Conservation (phyloP, 2,797 vertebrate genomes). For the Pseudocheirus occidentalis region DNA sequence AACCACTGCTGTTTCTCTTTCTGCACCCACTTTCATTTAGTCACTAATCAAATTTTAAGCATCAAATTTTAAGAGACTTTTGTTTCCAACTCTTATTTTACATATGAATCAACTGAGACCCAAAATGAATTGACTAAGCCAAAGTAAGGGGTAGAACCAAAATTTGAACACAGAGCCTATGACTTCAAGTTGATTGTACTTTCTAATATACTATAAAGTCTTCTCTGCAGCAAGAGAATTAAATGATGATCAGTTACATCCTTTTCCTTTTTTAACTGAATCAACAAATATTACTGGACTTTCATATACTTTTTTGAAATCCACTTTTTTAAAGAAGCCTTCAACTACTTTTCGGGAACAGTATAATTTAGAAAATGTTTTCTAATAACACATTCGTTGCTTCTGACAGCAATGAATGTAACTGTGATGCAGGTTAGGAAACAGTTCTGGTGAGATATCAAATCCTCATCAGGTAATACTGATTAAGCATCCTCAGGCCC, state of each 20-base stretch:
- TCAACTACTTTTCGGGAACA: background rate
- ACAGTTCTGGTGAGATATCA: background rate
- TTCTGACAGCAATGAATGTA: background rate
- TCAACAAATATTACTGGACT: background rate
- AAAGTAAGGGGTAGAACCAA: background rate
- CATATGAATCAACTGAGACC: background rate
- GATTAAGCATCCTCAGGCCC: constrained; percentile 5
- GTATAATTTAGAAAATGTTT: constrained; percentile 47
- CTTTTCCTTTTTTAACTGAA: background rate
- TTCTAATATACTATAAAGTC: background rate
- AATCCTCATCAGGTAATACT: constrained; percentile 3
- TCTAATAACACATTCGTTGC: constrained; percentile 10
- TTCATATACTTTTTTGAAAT: background rate
- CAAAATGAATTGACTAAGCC: background rate
- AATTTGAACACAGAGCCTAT: background rate
- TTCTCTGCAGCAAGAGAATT: background rate
- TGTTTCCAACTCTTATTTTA: background rate
- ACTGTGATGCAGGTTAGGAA: background rate
- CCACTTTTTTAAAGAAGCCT: background rate
- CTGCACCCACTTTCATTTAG: background rate
- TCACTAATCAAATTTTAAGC: too few relatives aligned
- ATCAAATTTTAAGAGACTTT: background rate
- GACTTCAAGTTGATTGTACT: background rate
- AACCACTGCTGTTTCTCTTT: background rate
- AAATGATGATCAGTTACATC: background rate